Conservation (phyloP, 1,140 invertebrate genomes). For the Papilio polytes region DNA sequence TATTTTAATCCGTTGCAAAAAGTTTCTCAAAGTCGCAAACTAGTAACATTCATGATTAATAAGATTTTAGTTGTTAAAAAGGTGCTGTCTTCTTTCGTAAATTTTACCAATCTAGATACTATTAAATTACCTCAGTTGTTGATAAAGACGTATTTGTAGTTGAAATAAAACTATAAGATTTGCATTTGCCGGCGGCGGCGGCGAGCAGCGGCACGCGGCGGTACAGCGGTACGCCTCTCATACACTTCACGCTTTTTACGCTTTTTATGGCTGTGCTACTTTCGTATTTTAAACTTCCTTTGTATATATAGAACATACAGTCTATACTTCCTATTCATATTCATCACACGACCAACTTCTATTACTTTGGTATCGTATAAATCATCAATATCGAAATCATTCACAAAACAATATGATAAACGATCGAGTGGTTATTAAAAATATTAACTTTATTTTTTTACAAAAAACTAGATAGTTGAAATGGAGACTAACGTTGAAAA, state of each 20-base stretch:
- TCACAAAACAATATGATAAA: conserved; percentile 13
- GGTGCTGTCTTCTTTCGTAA: not conserved
- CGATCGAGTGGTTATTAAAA: conserved; percentile 12
- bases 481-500: conserved; percentile 26
- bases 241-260: conserved; percentile 52
- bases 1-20: not conserved
- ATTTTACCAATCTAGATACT: not conserved
- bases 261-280: conserved; percentile 49
- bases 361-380: conserved; percentile 63
- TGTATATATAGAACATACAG: conserved; percentile 51
- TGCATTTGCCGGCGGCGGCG: conserved; percentile 18
- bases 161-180: conserved; percentile 39
- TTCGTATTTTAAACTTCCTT: conserved; percentile 37
- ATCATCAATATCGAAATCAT: conserved; percentile 26
- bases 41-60: too few relatives aligned
- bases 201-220: conserved; percentile 22
- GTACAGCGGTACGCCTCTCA: conserved; percentile 42
- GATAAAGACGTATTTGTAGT: not conserved
- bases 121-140: not conserved
- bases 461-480: not conserved
- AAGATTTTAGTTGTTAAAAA: too few relatives aligned
- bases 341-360: conserved; percentile 59
- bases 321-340: conserved; percentile 47
- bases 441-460: not conserved
- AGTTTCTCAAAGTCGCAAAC: not conserved